Conservation (phyloP, 35 echinoderm and acorn worm species). For the Ophioderma brevispina region DNA sequence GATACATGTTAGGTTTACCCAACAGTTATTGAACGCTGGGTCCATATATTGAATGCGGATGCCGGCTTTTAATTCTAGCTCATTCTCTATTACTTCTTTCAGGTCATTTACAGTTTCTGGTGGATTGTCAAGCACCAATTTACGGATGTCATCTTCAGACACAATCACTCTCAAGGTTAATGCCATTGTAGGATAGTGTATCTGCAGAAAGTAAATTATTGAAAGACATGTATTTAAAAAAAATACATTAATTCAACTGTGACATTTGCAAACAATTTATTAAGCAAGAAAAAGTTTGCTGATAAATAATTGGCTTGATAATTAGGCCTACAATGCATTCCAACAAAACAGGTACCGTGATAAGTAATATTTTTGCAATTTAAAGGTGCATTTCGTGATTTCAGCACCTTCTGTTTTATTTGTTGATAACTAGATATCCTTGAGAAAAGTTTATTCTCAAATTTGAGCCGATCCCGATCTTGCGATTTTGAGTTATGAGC, state of each 20-base stretch:
- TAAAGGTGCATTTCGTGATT: too few relatives aligned
- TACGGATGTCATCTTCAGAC: slow-evolving; percentile 38
- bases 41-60: slow-evolving; percentile 39
- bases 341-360: background rate
- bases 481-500: too few relatives aligned
- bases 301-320: background rate
- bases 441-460: too few relatives aligned
- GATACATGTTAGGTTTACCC: slow-evolving; percentile 18
- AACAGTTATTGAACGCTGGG: slow-evolving; percentile 28
- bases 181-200: background rate
- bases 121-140: slow-evolving; percentile 22
- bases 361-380: background rate
- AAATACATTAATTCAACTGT: background rate
- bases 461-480: too few relatives aligned
- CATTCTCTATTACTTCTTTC: background rate
- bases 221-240: background rate
- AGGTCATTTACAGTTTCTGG: slow-evolving; percentile 15
- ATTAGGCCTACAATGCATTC: too few relatives aligned
- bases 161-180: slow-evolving; percentile 22
- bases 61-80: slow-evolving; percentile 12
- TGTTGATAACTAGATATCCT: too few relatives aligned
- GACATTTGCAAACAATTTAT: background rate
- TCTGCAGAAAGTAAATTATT: background rate
- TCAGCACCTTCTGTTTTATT: too few relatives aligned
- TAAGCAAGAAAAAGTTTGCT: background rate